Percentiles rank a stretch among this genome's conserved stretches.
phyloP scores from a whole-genome alignment of 2,888 invertebrate species.

The Acleris sparsana region DNA sequence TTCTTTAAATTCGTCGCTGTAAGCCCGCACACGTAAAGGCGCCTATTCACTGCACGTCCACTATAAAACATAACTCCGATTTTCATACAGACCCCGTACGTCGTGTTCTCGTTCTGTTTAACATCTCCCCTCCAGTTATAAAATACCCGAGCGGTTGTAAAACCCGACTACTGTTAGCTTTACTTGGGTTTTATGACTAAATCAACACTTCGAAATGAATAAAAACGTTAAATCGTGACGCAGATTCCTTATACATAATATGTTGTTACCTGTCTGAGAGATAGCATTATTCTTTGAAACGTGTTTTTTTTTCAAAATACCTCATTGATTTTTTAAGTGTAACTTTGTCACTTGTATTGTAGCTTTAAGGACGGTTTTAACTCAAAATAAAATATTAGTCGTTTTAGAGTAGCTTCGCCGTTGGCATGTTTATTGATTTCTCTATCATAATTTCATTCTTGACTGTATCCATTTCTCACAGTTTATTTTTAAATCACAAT shows the following conservation, averaged over 20 bases:
- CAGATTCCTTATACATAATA: slow-evolving; percentile 17
- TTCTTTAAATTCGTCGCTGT: slow-evolving; percentile 45
- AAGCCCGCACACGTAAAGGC: slow-evolving; percentile 51
- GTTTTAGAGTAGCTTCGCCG: too few species aligned
- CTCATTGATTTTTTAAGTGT: too few species aligned
- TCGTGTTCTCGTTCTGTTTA: slow-evolving; percentile 69
- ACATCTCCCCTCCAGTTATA: slow-evolving; percentile 62
- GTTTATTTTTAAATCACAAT: too few species aligned
- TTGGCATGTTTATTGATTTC: too few species aligned
- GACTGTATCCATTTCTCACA: too few species aligned
- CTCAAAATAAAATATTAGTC: too few species aligned
- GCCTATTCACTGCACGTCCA: slow-evolving; percentile 77
- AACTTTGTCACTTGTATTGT: too few species aligned
- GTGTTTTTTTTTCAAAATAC: too few species aligned
- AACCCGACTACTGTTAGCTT: slow-evolving; percentile 48
- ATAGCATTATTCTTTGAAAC: too few species aligned
- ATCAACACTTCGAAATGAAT: slow-evolving; percentile 35
- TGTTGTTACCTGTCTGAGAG: background rate
- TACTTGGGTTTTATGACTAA: slow-evolving; percentile 45
- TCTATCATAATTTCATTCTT: too few species aligned
- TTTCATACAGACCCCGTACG: slow-evolving; percentile 68
- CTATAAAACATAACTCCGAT: slow-evolving; percentile 81
- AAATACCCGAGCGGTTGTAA: slow-evolving; percentile 68
- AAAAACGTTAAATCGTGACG: slow-evolving; percentile 34
- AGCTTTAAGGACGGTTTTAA: too few species aligned